Evolutionary conservation across 2,797 vertebrate species (phyloP).

Genomic region (Chaetophractus vellerosus): DNA sequence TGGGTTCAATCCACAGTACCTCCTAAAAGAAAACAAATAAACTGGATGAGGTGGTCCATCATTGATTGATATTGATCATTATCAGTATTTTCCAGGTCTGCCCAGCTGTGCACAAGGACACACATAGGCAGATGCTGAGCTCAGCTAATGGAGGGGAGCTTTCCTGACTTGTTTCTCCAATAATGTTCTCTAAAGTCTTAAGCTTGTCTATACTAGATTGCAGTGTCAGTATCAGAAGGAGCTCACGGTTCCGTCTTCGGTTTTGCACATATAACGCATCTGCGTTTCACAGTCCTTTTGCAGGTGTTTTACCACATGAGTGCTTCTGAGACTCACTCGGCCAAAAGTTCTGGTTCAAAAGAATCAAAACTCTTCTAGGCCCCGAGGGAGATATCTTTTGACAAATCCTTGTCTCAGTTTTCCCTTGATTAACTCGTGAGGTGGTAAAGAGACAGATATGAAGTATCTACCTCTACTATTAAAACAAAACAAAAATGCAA

Average conservation of each 20-base stretch:
- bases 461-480: constrained; percentile 82
- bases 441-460: constrained; percentile 79
- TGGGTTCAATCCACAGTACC: no score
- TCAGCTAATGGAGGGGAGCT: neutral
- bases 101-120: rapidly evolving
- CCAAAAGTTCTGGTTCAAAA: constrained; percentile 70
- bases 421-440: constrained; percentile 82
- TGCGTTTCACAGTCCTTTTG: neutral
- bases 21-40: neutral
- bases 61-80: no score
- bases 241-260: neutral
- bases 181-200: neutral
- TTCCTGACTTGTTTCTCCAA: neutral
- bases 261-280: neutral
- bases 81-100: neutral
- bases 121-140: rapidly evolving
- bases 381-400: constrained; percentile 57
- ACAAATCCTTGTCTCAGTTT: constrained; percentile 71
- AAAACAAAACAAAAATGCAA: constrained; percentile 78
- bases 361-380: constrained; percentile 37
- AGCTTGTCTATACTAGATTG: constrained; percentile 50
- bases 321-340: constrained; percentile 62
- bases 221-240: neutral
- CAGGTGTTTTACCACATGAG: constrained; percentile 76
- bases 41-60: neutral